These are phyloP conservation scores for Cylloceria caligata DNA, from an alignment of 2,888 invertebrate species.

Conservation along the genomic window DNA sequence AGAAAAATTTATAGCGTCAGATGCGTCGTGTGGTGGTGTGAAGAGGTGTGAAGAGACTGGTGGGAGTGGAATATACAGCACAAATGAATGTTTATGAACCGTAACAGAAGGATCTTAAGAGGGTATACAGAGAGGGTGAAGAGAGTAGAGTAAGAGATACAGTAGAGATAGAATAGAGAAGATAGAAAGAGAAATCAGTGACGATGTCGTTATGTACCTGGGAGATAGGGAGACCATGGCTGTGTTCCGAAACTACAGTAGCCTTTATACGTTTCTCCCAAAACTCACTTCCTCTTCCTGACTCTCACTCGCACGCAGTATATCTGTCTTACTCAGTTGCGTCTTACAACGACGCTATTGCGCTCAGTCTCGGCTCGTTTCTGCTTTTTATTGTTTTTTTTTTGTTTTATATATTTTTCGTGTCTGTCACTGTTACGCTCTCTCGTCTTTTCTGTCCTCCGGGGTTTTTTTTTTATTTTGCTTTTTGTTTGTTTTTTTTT, in stretches of 20 bases:
- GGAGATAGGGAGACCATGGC: slow-evolving; percentile 88
- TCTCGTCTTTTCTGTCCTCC: slow-evolving; percentile 52
- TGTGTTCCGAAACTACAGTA: slow-evolving; percentile 87
- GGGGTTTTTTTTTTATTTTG: slow-evolving; percentile 38
- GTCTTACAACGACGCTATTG: slow-evolving; percentile 72
- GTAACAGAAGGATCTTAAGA: slow-evolving; percentile 60
- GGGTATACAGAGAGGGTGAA: slow-evolving; percentile 40
- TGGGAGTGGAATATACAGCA: slow-evolving; percentile 54
- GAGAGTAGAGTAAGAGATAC: slow-evolving; percentile 68
- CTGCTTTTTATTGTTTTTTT: slow-evolving; percentile 31
- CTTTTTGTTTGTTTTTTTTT: slow-evolving; percentile 40
- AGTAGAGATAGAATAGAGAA: slow-evolving; percentile 66
- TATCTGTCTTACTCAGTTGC: slow-evolving; percentile 68
- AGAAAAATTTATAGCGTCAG: slow-evolving; percentile 44
- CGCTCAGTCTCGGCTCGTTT: slow-evolving; percentile 56
- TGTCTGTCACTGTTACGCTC: slow-evolving; percentile 45
- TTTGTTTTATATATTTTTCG: slow-evolving; percentile 35
- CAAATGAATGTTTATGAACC: slow-evolving; percentile 44
- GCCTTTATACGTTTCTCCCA: slow-evolving; percentile 77
- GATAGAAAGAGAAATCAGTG: slow-evolving; percentile 76
- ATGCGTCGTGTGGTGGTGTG: slow-evolving; percentile 58
- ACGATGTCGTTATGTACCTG: slow-evolving; percentile 86
- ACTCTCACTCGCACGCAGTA: slow-evolving; percentile 78
- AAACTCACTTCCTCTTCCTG: slow-evolving; percentile 69
- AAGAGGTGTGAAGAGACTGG: slow-evolving; percentile 30